These are phyloP conservation scores for Pristis pectinata DNA, from an alignment of 2,797 vertebrate species.

Conservation along the genomic window DNA sequence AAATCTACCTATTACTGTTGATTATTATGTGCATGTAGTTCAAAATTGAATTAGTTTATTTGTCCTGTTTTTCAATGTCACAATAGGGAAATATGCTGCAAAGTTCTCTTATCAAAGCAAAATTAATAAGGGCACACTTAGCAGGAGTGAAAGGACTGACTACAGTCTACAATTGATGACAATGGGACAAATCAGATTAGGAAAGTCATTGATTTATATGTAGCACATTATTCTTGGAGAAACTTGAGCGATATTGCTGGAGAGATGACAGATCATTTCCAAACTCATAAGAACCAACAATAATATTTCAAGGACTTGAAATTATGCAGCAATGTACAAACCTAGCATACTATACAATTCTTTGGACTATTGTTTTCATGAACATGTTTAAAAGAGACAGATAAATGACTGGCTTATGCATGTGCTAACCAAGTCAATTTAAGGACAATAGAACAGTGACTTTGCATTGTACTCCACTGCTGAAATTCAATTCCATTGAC, in stretches of 20 bases:
- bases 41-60: not conserved
- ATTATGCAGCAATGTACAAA: not conserved
- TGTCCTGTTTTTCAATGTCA: not conserved
- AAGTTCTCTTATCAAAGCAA: not conserved
- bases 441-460: too few species aligned
- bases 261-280: not conserved
- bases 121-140: not conserved
- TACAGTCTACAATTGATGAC: not conserved
- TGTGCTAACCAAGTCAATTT: not conserved
- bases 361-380: not conserved
- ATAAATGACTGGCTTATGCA: not conserved
- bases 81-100: not conserved
- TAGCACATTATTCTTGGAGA: not conserved
- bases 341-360: not conserved
- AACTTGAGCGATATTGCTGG: not conserved
- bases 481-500: too few species aligned
- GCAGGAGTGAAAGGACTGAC: not conserved
- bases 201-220: not conserved
- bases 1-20: not conserved
- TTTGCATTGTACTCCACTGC: too few species aligned
- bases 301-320: not conserved
- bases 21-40: not conserved
- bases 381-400: not conserved
- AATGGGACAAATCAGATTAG: not conserved
- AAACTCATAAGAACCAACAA: not conserved